Evolutionary conservation across 2,888 invertebrate species (phyloP), one percentile per base, ranked within the genome.

Genomic region (Diploptera punctata): DNA sequence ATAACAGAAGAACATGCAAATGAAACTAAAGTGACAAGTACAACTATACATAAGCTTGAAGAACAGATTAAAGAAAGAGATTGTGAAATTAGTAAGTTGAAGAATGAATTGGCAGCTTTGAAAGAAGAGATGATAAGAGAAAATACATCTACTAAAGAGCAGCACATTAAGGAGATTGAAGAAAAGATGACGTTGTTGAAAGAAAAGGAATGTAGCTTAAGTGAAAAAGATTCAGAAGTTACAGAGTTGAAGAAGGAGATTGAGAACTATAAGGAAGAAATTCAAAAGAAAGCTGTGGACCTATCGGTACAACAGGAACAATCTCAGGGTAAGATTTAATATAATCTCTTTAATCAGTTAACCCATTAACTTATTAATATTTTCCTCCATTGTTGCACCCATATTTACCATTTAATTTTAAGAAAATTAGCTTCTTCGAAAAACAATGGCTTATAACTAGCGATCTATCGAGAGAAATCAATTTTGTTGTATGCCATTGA

Each of bases 1-100:
- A 76, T 76, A 31, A 79, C 81, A 24, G 76, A 79, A 29, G 78
- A 82, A 49, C 78, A 81, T 70, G 79, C 76, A 19, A 76, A 76
- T 13, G 78, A 79, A 65, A 73, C 77, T 52, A 73, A 79, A 16
- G 74, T 77, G 38, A 80, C 80, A 76, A 76, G 78, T 7, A 52
- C 77, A n/a, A 74, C 78, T 54, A 78, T 81, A 21, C 76, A 73
- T 72, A 77, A 78, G 52, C 68, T 81, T n/a, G 80, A 81, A 44
- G 70, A 67, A 43, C 62, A 74, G 29, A 29, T 71, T 18, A 69
- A 71, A 31, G 57, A 68, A 24, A 62, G 47, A 44, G 72, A 74
- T 67, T 33, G 67, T 21, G 67, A 82, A 72, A 80, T 82, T 44
- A 79, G 80, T 43, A 68, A 69, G 47, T 44, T 67, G 62, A 68